phyloP scores from a whole-genome alignment of 2,888 invertebrate species.

The Polietes domitor region DNA sequence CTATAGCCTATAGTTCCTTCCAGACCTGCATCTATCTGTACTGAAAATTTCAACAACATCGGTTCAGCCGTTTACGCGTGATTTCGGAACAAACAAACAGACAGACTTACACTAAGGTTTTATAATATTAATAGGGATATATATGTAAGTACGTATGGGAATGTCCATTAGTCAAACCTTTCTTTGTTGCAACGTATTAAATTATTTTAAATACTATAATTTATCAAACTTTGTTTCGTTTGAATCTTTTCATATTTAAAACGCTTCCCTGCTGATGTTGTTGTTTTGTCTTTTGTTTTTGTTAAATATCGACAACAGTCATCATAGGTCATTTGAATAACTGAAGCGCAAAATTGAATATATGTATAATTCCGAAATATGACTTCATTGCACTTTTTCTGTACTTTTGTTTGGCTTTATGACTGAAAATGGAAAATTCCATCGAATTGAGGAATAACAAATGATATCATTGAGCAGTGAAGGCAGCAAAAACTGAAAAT shows the following conservation, averaged over 20 bases:
- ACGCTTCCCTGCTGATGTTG: neutral
- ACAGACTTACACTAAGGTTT: too few relatives aligned
- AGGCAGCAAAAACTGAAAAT: constrained; percentile 10
- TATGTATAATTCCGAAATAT: constrained; percentile 12
- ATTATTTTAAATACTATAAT: neutral
- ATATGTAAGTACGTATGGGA: too few relatives aligned
- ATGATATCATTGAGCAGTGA: constrained; percentile 41
- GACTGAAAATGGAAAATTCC: neutral
- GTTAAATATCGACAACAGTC: neutral
- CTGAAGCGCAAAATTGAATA: constrained; percentile 32
- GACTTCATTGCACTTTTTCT: constrained; percentile 49
- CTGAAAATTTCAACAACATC: too few relatives aligned
- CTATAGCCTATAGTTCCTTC: too few relatives aligned
- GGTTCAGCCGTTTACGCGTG: too few relatives aligned
- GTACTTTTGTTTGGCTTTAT: neutral
- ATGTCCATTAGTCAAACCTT: too few relatives aligned
- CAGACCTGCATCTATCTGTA: too few relatives aligned
- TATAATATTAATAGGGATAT: too few relatives aligned
- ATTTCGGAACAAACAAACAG: too few relatives aligned
- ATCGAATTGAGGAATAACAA: constrained; percentile 34
- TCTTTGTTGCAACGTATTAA: too few relatives aligned
- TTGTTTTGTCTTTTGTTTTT: too few relatives aligned
- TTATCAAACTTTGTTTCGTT: neutral
- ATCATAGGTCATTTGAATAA: constrained; percentile 27
- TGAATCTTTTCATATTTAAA: neutral